Evolutionary conservation across 2,113 vertebrate species (phyloP), one percentile per base, ranked within the genome.

Genomic region (Phycodurus eques): DNA sequence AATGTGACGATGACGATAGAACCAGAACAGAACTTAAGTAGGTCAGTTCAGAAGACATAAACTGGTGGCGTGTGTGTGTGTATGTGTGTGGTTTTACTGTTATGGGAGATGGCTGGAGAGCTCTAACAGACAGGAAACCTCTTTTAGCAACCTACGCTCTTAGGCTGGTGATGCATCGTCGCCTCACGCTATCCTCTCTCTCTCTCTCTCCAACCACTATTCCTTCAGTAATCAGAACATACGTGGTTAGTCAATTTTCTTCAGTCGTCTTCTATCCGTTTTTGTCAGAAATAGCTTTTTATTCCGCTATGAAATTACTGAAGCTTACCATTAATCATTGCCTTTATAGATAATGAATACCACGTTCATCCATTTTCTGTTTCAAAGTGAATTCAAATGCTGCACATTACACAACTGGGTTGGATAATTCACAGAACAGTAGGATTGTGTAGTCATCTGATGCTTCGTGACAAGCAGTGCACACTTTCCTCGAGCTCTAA

Each of bases 71-170:
- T 51, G 31, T 79, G 62, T 74, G 68, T 39, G 35, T 39, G 80
- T 81, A 71, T 80, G 71, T 65, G 62, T 74, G 56, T 78, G 73
- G 79, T 77, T 76, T 67, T 68, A 77, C 68, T 39, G 67, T 68
- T 56, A 75, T 77, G 68, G 59, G 69, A 79, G 70, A 78, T 49
- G 14, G 63, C 75, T 75, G 72, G 73, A 76, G 70, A 57, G 69
- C 77, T 77, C 70, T 68, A 70, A 85, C 74, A 63, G 70, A 70
- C 39, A 84, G 80, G 83, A 87, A 88, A 87, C 82, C 76, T 91
- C 86, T 90, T 87, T 82, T 60, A 79, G 83, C 79, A 81, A 81
- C 83, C 86, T 74, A 83, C 74, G 15, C 77, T 72, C 69, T 65
- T 63, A 78, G 82, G 85, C 82, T 74, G 68, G 77, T 74, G 78